Base-by-base conservation (phyloP, 37 sponge, comb jelly and placozoan genomes). In the Eunapius fragilis region DNA sequence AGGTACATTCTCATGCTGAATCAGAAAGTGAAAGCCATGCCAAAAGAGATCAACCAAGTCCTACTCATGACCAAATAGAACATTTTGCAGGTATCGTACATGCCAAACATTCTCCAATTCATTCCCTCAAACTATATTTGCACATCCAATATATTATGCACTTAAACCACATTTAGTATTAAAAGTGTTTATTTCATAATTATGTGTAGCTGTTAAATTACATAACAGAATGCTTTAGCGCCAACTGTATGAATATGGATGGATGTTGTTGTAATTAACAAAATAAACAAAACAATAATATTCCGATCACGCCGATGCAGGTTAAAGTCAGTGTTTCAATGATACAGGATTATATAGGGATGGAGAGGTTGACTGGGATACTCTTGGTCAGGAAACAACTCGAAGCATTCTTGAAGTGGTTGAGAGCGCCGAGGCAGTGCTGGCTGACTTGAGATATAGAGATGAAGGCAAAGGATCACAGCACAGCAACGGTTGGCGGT, bases 401-500 rank as follows among this genome's bases (percentile, higher is more conserved):
- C 58, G 58, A 1, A 58, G 58, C 58, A 58, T 58, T 58, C 58
- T 58, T 58, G 58, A 58, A 58, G 58, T 58, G 58, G 58, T 58
- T 19, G 58, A 58, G 1, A 58, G 93, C 86, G 9, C 71, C 89
- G 35, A 72, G 68, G 93, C 86, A 22, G 85, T 86, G 4, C 89
- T 88, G 68, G 86, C 88, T 25, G 93, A 92, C 67, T 67, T 37
- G 23, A 80, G 50, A 28, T 80, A 85, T 58, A 74, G 89, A 9
- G 31, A 71, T 28, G 36, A 38, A 68, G 31, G 41, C 48, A 33
- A 17, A 26, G 69, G 68, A 28, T 37, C 77, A 27, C 36, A 70
- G 41, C 80, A 85, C 6, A 89, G 78, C 67, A 92, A 85, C 19
- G 90, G 89, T 28, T 92, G 90, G 93, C 28, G 85, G 91, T 93